Percentiles rank a stretch among this genome's conserved stretches.
phyloP scores from a whole-genome alignment of 2,113 vertebrate genomes.

The Canis aureus region DNA sequence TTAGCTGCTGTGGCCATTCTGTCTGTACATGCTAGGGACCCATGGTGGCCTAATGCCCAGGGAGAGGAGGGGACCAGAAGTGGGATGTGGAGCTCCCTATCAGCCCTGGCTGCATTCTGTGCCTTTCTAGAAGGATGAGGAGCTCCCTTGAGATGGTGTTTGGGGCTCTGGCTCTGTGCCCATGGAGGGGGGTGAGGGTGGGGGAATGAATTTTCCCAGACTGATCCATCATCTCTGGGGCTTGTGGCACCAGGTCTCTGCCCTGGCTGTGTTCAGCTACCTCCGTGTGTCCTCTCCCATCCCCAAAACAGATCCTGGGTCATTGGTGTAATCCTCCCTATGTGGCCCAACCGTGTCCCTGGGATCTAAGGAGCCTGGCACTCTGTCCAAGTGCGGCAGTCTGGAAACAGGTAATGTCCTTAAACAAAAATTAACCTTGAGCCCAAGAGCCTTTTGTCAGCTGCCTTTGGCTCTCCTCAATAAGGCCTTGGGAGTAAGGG shows the following conservation, averaged over 20 bases:
- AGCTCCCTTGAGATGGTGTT: neutral
- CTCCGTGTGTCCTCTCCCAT: neutral
- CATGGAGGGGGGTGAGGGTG: neutral
- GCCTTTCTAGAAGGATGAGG: neutral
- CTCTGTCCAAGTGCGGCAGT: neutral
- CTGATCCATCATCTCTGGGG: neutral
- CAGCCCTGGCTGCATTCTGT: neutral
- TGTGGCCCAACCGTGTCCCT: neutral
- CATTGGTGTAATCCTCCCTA: neutral
- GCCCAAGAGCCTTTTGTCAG: neutral
- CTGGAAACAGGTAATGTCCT: neutral
- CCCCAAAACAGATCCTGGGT: neutral
- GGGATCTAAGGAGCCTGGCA: neutral
- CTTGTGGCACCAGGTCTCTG: neutral
- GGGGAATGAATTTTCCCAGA: neutral
- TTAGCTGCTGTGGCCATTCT: neutral
- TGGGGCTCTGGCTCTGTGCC: neutral
- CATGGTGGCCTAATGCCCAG: neutral
- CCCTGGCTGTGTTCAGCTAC: neutral
- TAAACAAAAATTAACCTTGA: slow-evolving; percentile 12
- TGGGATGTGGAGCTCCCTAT: neutral
- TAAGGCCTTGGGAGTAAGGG: slow-evolving; percentile 26
- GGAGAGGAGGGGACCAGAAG: neutral
- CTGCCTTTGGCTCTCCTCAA: slow-evolving; percentile 35
- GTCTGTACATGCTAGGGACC: neutral